Conservation (phyloP, 1,140 invertebrate genomes). For the Calycopis cecrops region DNA sequence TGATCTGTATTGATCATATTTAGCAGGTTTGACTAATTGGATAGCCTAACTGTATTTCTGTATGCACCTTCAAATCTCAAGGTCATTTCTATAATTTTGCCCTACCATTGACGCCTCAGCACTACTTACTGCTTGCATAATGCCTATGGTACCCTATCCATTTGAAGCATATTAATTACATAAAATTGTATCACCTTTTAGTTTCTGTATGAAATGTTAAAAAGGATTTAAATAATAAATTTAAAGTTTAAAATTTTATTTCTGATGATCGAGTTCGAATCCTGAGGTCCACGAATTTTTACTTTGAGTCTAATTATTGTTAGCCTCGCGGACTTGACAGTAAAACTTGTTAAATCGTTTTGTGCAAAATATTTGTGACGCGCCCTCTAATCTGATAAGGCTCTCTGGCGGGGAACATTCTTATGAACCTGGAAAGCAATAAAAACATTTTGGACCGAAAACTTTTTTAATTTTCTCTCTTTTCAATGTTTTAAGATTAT, state of each 20-base stretch:
- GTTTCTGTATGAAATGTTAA: too few species aligned
- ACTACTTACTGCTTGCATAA: too few species aligned
- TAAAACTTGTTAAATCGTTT: not conserved
- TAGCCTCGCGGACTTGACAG: not conserved
- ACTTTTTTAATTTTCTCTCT: constrained; percentile 1
- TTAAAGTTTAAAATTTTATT: not conserved
- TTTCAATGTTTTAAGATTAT: not conserved
- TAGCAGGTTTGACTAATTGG: too few species aligned
- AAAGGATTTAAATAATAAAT: not conserved
- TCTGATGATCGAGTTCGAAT: not conserved
- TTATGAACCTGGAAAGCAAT: not conserved
- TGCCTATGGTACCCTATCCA: too few species aligned
- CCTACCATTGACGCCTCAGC: too few species aligned
- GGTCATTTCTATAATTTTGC: too few species aligned
- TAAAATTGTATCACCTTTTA: too few species aligned
- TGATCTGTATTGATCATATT: too few species aligned
- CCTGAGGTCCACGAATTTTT: too few species aligned
- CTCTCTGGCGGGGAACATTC: not conserved
- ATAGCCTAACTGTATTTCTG: too few species aligned
- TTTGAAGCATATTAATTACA: too few species aligned
- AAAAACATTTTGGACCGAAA: not conserved
- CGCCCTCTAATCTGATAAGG: not conserved
- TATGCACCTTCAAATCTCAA: too few species aligned
- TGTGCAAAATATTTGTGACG: constrained; percentile 5
- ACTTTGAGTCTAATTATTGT: not conserved